Evolutionary conservation across 1,140 invertebrate species (phyloP), one percentile per base, ranked within the genome.

Genomic region (Palaemon carinicauda): DNA sequence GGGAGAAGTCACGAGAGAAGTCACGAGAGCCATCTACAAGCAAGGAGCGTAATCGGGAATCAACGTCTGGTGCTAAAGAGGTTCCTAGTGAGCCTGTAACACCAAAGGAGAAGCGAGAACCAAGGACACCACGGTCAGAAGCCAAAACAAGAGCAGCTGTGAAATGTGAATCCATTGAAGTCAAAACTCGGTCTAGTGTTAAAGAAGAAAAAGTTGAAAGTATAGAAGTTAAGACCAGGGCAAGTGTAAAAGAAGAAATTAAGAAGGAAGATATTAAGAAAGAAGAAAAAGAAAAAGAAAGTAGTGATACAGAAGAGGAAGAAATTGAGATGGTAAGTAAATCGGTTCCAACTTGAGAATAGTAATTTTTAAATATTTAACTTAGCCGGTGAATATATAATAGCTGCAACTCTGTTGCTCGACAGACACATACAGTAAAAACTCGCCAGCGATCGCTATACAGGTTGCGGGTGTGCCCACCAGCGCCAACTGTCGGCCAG

Each of bases 251-350:
- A n/a, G n/a, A n/a, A n/a, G n/a, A n/a, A n/a, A n/a, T n/a, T n/a
- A n/a, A n/a, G n/a, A n/a, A n/a, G n/a, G n/a, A n/a, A n/a, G n/a
- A n/a, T n/a, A n/a, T n/a, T n/a, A n/a, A n/a, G n/a, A n/a, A n/a
- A n/a, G n/a, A n/a, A n/a, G n/a, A 81, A 51, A 60, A 81, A 27
- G 24, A 69, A n/a, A 24, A 21, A 9, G 80, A 81, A 27, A 10
- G n/a, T 17, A 80, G 73, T 27, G 78, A 54, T 29, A 54, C 33
- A 65, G 87, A 88, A 33, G 81, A 88, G 31, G 82, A 80, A 60
- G 87, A 85, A 33, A 80, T 74, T 69, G 81, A 84, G 21, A 85
- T 81, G 82, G 80, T 80, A 52, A 80, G 78, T 7, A 41, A 41
- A 41, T 41, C 41, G 12, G 12, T 9, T 12, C 33, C 3, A 41